phyloP scores from a whole-genome alignment of 1,140 invertebrate genomes.

The Elymnias hypermnestra region DNA sequence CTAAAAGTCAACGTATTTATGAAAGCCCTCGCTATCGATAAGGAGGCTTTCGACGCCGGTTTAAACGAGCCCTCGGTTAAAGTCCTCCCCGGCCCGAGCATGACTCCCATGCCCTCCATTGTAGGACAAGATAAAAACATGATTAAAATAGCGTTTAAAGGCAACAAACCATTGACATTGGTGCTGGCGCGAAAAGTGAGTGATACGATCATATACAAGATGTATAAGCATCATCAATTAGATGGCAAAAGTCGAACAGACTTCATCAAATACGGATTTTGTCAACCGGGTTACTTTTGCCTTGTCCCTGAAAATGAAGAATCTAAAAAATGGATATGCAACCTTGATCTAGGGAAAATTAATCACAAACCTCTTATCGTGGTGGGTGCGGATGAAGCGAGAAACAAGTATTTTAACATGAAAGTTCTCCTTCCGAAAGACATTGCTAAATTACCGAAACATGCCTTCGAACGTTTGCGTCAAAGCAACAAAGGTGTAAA shows the following conservation, averaged over 20 bases:
- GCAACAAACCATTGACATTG: slow-evolving; percentile 34
- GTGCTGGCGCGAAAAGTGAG: slow-evolving; percentile 44
- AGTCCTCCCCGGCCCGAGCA: slow-evolving; percentile 15
- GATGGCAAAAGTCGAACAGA: slow-evolving; percentile 39
- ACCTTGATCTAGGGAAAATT: slow-evolving; percentile 33
- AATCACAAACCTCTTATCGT: slow-evolving; percentile 34
- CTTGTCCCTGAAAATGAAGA: slow-evolving; percentile 51
- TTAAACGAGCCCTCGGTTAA: slow-evolving; percentile 34
- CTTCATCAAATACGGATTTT: slow-evolving; percentile 53
- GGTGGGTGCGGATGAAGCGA: slow-evolving; percentile 32
- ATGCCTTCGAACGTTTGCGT: slow-evolving; percentile 36
- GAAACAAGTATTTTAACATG: slow-evolving; percentile 40
- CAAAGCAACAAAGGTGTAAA: slow-evolving; percentile 50
- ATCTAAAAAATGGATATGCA: slow-evolving; percentile 42
- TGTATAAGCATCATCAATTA: slow-evolving; percentile 47
- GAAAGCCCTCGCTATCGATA: slow-evolving; percentile 56
- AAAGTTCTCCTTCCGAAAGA: slow-evolving; percentile 26
- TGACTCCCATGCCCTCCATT: slow-evolving; percentile 39
- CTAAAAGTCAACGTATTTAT: slow-evolving; percentile 60
- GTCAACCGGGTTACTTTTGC: slow-evolving; percentile 42
- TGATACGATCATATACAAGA: slow-evolving; percentile 43
- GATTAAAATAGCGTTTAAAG: slow-evolving; percentile 44
- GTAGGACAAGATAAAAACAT: slow-evolving; percentile 23
- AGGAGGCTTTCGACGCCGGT: slow-evolving; percentile 54
- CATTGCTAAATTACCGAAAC: slow-evolving; percentile 9